Percentiles rank a stretch among this genome's conserved stretches.
These are phyloP conservation scores for Brachionus manjavacas DNA, from an alignment of 1,140 invertebrate genomes.

Conservation along the genomic window DNA sequence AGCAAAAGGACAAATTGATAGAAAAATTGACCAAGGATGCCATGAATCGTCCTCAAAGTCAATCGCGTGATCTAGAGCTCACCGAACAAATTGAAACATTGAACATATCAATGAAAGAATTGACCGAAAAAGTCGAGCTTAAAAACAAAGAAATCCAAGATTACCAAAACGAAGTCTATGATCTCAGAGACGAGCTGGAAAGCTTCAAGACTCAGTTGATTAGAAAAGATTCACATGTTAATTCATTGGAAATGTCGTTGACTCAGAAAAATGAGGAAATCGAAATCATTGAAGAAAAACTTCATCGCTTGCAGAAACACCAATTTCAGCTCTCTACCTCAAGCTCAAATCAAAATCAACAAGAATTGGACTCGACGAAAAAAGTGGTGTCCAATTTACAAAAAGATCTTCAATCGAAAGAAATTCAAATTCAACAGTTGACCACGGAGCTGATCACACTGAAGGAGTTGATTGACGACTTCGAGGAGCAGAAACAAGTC, in stretches of 20 bases:
- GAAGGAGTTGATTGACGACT: conserved; percentile 33
- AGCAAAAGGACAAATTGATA: conserved; percentile 94
- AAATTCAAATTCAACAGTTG: conserved; percentile 44
- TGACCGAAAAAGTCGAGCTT: conserved; percentile 17
- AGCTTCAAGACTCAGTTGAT: conserved; percentile 46
- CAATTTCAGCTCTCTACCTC: neutral
- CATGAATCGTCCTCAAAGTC: conserved; percentile 66
- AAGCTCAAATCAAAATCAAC: neutral
- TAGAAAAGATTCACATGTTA: conserved; percentile 49
- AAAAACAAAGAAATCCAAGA: conserved; percentile 50
- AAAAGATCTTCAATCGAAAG: conserved; percentile 45
- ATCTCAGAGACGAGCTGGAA: conserved; percentile 46
- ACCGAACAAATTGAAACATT: conserved; percentile 45
- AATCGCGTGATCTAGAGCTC: conserved; percentile 64
- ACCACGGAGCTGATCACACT: neutral
- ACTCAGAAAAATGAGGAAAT: conserved; percentile 47
- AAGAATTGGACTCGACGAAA: neutral
- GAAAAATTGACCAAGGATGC: conserved; percentile 76
- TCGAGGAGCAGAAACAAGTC: conserved; percentile 35
- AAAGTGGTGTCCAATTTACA: neutral
- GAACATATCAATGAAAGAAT: conserved; percentile 38
- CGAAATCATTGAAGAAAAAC: conserved; percentile 47
- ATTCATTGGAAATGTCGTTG: conserved; percentile 49
- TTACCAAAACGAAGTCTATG: conserved; percentile 51
- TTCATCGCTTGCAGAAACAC: conserved; percentile 56